phyloP scores from a whole-genome alignment of 2,797 vertebrate genomes.

The Botia almorhae region DNA sequence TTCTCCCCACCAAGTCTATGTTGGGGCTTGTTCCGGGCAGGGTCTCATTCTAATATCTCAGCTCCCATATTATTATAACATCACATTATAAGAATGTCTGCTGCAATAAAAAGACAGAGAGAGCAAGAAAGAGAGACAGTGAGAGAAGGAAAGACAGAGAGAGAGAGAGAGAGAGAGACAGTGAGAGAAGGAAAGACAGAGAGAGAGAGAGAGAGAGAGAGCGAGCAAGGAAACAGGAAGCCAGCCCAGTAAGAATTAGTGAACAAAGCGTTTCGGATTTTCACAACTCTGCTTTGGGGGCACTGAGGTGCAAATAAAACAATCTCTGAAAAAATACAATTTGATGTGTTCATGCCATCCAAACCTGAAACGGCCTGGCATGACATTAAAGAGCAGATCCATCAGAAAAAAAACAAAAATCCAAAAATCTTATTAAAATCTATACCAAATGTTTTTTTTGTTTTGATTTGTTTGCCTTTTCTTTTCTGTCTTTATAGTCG shows the following conservation, averaged over 20 bases:
- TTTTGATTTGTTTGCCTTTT: too few species aligned
- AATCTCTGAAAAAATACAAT: neutral
- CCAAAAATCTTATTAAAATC: too few species aligned
- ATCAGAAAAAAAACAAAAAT: too few species aligned
- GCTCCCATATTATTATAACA: neutral
- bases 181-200: too few species aligned
- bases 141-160: too few species aligned
- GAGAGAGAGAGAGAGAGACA: too few species aligned
- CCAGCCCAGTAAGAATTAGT: conserved; percentile 20
- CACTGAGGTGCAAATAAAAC: neutral
- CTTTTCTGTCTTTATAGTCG: too few species aligned
- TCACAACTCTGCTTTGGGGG: conserved; percentile 22
- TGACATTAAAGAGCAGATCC: neutral
- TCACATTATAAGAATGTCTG: too few species aligned
- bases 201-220: neutral
- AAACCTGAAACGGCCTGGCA: neutral
- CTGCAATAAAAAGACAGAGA: too few species aligned
- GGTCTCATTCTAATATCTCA: too few species aligned
- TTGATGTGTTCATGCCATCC: conserved; percentile 14
- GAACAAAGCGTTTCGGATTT: conserved; percentile 19
- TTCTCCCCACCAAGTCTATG: neutral
- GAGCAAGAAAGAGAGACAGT: too few species aligned
- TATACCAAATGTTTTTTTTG: too few species aligned
- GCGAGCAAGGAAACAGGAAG: conserved; percentile 24
- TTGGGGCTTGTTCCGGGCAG: neutral